Conservation (phyloP, 2,888 invertebrate species). For the Conops quadrifasciatus region DNA sequence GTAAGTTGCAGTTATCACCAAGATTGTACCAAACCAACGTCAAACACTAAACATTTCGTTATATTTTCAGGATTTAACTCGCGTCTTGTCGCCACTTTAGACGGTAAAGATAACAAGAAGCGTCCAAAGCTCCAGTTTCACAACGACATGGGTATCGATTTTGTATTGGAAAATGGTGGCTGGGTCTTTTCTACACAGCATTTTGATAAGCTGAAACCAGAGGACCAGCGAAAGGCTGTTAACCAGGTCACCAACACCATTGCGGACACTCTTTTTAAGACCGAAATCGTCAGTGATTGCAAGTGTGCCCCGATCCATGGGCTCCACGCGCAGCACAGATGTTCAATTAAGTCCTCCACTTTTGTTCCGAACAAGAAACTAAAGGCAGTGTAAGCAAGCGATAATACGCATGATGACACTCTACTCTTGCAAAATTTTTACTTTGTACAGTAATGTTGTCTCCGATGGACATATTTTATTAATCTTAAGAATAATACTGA, state of each 20-base stretch:
- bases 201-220: constrained; percentile 53
- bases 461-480: background rate
- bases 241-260: constrained; percentile 56
- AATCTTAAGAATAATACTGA: background rate
- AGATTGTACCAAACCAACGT: constrained; percentile 45
- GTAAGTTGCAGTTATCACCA: constrained; percentile 56
- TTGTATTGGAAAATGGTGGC: constrained; percentile 67
- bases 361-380: constrained; percentile 59
- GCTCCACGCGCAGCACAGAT: constrained; percentile 59
- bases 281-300: constrained; percentile 60
- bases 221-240: constrained; percentile 56
- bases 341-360: constrained; percentile 54
- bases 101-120: constrained; percentile 71
- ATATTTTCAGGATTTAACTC: constrained; percentile 69
- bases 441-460: too few relatives aligned
- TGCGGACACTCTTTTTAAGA: constrained; percentile 63
- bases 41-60: constrained; percentile 14
- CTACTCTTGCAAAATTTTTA: too few relatives aligned
- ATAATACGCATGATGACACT: too few relatives aligned
- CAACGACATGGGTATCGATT: constrained; percentile 74
- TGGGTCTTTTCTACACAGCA: constrained; percentile 62
- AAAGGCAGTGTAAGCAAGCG: constrained; percentile 43
- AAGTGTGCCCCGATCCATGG: constrained; percentile 53
- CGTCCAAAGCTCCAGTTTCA: constrained; percentile 69
- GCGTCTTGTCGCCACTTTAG: constrained; percentile 72